phyloP scores from a whole-genome alignment of 2,113 vertebrate genomes.

The Megaleporinus macrocephalus region DNA sequence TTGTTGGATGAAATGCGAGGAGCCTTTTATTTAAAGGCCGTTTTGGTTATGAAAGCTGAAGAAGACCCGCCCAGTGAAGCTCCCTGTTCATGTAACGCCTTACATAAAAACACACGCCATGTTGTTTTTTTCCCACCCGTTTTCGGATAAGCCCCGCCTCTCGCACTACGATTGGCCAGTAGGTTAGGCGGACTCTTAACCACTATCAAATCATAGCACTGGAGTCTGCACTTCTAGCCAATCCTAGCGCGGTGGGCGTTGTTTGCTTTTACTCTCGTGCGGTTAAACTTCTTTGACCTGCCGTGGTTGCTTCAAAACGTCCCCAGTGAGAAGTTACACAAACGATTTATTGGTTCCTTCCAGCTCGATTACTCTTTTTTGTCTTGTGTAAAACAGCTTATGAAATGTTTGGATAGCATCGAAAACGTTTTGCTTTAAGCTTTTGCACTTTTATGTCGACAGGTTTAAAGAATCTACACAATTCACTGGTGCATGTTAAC shows the following conservation, averaged over 20 bases:
- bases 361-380: background rate
- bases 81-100: conserved; percentile 28
- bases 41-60: conserved; percentile 8
- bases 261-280: background rate
- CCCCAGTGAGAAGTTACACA: background rate
- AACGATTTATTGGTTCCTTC: background rate
- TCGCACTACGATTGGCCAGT: background rate
- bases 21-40: conserved; percentile 19
- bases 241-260: background rate
- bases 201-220: background rate
- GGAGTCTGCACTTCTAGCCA: background rate
- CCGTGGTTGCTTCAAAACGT: no score
- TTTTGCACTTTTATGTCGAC: no score
- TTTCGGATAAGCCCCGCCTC: background rate
- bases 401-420: no score
- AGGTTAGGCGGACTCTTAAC: background rate
- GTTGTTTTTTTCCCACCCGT: background rate
- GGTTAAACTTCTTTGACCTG: no score
- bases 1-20: background rate
- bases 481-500: no score
- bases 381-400: background rate
- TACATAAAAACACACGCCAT: background rate
- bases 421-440: no score
- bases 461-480: no score
- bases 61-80: background rate